A percentile compares a stretch with the other conserved stretches of the same genome.
Evolutionary conservation across 2,113 vertebrate genomes (phyloP).

Genomic region (Crotophaga sulcirostris): DNA sequence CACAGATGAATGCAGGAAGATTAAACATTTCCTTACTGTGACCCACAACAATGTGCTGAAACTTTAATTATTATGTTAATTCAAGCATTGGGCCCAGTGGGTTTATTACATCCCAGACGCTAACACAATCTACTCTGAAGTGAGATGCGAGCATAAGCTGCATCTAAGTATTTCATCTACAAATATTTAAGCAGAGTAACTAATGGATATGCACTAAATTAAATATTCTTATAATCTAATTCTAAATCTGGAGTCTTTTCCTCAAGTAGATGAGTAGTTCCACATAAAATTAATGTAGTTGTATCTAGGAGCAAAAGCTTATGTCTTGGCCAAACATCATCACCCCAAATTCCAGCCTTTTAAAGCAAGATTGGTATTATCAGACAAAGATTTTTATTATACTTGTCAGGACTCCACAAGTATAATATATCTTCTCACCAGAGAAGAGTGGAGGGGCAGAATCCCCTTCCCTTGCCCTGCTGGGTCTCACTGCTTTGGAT

Average conservation of each 20-base stretch:
- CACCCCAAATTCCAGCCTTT: background rate
- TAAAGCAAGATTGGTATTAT: background rate
- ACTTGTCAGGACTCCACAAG: background rate
- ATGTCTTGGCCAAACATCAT: background rate
- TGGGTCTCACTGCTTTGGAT: too few relatives aligned
- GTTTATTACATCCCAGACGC: conserved; percentile 38
- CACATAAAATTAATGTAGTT: background rate
- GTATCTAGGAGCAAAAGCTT: background rate
- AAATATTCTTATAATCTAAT: background rate
- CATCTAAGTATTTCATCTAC: background rate
- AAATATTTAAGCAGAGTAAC: background rate
- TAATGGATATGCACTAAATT: background rate
- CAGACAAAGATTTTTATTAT: background rate
- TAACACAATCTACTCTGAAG: conserved; percentile 37
- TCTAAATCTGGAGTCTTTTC: background rate
- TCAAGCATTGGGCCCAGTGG: conserved; percentile 18
- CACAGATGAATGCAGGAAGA: conserved; percentile 64
- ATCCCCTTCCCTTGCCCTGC: too few relatives aligned
- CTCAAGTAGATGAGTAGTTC: background rate
- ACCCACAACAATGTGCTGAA: conserved; percentile 57
- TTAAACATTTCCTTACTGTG: conserved; percentile 63
- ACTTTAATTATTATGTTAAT: conserved; percentile 73
- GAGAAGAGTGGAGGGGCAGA: too few relatives aligned
- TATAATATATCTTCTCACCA: too few relatives aligned
- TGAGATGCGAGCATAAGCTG: background rate